Evolutionary conservation across 2,797 vertebrate genomes (phyloP), one percentile per base, ranked within the genome.

Genomic region (Rousettus madagascariensis): DNA sequence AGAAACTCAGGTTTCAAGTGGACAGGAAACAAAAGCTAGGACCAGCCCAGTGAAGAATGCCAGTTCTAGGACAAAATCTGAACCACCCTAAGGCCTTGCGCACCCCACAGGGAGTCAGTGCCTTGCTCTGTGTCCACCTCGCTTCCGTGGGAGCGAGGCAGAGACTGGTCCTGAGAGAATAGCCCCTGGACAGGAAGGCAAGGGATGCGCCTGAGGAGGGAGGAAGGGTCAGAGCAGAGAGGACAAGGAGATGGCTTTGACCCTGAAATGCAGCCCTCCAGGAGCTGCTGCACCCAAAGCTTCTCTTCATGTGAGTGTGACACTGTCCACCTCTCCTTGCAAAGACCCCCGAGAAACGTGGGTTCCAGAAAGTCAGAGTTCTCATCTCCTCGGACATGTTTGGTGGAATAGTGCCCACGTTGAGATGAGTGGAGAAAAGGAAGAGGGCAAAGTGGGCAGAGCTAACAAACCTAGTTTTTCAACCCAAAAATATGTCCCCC

Each of bases 1-100:
- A 74, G 75, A 77, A 66, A 79, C 66, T 96, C 90, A 5, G 13
- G 71, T 96, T 96, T 91, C 94, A 96, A 69, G 68, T 68, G 49
- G 79, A 79, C 59, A 65, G n/a, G 41, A 53, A 93, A 72, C 41
- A 15, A 84, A 72, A 95, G 30, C 24, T 8, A 53, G 38, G 49
- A 24, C 24, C 69, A 78, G 19, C 57, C 66, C 33, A 0, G n/a
- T 3, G 49, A 68, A 57, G 57, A 33, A 6, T 3, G 72, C 57
- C 41, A 8, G 38, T 24, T 72, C 57, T 82, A 19, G 49, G n/a
- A 72, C 85, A 77, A 65, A 84, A 41, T 36, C 24, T 46, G 17
- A 61, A 5, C 26, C 0, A 0, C 46, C 12, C 22, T 38, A 11
- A 28, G 15, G 7, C 46, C 63, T 65, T 1, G 1, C 17, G 26